Conservation (phyloP, 2,113 vertebrate genomes). For the Scatophagus argus region DNA sequence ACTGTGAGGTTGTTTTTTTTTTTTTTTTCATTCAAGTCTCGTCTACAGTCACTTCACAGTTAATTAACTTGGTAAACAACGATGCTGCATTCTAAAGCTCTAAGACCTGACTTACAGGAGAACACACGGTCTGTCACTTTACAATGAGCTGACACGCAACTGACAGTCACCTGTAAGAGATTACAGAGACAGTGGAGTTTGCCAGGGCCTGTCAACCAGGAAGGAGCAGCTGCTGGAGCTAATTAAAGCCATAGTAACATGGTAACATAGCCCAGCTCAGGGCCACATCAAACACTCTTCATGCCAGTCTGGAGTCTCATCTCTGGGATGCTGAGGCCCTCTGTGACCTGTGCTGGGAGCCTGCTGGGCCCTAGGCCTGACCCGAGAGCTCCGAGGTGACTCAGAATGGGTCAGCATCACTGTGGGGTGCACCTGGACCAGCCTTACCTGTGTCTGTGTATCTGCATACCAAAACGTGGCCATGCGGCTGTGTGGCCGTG, state of each 20-base stretch:
- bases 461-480: constrained; percentile 74
- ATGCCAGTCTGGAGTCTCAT: constrained; percentile 81
- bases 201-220: constrained; percentile 82
- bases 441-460: constrained; percentile 80
- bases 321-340: constrained; percentile 78
- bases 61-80: constrained; percentile 68
- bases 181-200: constrained; percentile 84
- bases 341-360: constrained; percentile 77
- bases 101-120: constrained; percentile 67
- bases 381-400: constrained; percentile 72
- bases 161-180: constrained; percentile 89
- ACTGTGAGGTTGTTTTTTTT: constrained; percentile 30
- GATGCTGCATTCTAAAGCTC: constrained; percentile 40
- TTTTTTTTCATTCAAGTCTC: constrained; percentile 31
- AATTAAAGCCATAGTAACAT: constrained; percentile 88
- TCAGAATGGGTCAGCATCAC: constrained; percentile 66
- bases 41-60: constrained; percentile 60
- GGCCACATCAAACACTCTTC: constrained; percentile 85
- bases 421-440: constrained; percentile 75
- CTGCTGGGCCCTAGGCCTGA: constrained; percentile 80
- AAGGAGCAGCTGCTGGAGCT: constrained; percentile 89
- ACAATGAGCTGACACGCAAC: constrained; percentile 47
- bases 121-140: constrained; percentile 45
- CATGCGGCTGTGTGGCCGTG: constrained; percentile 65
- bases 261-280: constrained; percentile 82